phyloP scores from a whole-genome alignment of 2,797 vertebrate genomes.

The Echiichthys vipera region DNA sequence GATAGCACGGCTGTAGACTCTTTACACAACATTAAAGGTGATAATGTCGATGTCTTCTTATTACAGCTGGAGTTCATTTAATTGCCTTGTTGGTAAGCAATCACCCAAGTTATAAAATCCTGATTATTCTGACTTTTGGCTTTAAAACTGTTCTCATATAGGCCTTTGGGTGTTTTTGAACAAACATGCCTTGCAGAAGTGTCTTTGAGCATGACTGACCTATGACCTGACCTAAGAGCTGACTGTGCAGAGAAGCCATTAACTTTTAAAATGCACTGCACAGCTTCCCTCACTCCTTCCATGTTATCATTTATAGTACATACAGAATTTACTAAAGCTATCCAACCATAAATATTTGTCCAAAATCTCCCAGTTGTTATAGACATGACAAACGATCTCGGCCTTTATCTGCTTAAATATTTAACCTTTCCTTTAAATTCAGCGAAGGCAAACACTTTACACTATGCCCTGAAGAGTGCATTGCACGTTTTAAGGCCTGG shows the following conservation, averaged over 20 bases:
- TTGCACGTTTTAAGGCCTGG: constrained; percentile 18
- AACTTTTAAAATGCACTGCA: background rate
- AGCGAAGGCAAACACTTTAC: constrained; percentile 6
- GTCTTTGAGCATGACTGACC: background rate
- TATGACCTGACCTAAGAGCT: background rate
- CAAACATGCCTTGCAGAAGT: background rate
- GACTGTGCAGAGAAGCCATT: background rate
- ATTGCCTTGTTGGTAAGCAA: background rate
- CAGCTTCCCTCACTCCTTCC: background rate
- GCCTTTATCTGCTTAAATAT: background rate
- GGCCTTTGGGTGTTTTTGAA: background rate
- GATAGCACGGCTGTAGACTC: no score
- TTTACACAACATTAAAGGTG: background rate
- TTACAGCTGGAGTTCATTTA: background rate
- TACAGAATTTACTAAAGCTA: background rate
- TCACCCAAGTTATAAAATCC: background rate
- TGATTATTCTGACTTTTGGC: background rate
- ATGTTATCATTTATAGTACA: background rate
- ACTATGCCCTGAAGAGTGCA: background rate
- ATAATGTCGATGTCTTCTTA: background rate
- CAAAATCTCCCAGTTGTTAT: background rate
- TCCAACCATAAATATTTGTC: background rate
- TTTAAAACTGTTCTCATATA: background rate
- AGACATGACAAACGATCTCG: background rate
- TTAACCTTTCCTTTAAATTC: constrained; percentile 1